phyloP scores from a whole-genome alignment of 2,113 vertebrate species.

The Castor canadensis region DNA sequence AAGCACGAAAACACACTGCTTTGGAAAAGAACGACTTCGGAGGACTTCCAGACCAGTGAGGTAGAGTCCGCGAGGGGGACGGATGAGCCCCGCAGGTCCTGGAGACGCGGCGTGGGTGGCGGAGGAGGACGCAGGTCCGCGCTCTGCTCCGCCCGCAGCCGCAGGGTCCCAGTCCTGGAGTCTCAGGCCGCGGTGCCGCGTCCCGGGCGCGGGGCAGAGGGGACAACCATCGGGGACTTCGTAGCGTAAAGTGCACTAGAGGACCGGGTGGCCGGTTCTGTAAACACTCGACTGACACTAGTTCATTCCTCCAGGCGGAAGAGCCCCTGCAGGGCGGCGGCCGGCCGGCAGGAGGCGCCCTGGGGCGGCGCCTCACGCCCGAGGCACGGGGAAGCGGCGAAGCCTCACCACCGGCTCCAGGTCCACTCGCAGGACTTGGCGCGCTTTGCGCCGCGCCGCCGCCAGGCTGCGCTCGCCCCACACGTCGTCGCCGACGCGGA shows the following conservation, averaged over 20 bases:
- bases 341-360: not conserved
- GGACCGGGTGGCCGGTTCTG: conserved; percentile 78
- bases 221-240: not conserved
- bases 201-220: not conserved
- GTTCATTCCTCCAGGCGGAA: conserved; percentile 58
- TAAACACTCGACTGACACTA: conserved; percentile 85
- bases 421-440: conserved; percentile 84
- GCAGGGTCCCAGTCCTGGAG: conserved; percentile 8
- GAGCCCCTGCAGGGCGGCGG: not conserved
- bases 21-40: conserved; percentile 82
- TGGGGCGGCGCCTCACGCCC: conserved; percentile 61
- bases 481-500: conserved; percentile 84
- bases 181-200: not conserved
- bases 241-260: conserved; percentile 84
- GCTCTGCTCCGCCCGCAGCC: not conserved
- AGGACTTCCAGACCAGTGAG: conserved; percentile 86
- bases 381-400: conserved; percentile 81
- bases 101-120: too few relatives aligned
- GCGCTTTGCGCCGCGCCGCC: conserved; percentile 79
- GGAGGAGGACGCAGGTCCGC: too few relatives aligned
- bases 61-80: conserved; percentile 83
- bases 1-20: conserved; percentile 82
- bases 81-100: conserved; percentile 60
- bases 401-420: conserved; percentile 85
- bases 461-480: conserved; percentile 83